A percentile compares a stretch with the other conserved stretches of the same genome.
Evolutionary conservation across 2,113 vertebrate species (phyloP).

Genomic region (Nettapus auritus): DNA sequence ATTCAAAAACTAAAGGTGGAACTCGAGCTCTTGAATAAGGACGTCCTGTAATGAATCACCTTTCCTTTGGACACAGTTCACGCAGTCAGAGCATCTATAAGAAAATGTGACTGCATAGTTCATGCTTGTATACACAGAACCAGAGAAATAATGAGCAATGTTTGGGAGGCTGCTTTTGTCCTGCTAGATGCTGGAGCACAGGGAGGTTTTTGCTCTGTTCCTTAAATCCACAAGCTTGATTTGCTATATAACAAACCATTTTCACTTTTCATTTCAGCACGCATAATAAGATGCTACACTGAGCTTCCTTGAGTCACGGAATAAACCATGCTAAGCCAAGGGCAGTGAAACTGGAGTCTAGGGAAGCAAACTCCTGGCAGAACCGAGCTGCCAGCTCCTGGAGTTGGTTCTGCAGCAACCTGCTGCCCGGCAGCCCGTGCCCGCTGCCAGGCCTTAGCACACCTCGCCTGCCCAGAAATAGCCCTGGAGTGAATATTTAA

Average conservation of each 20-base stretch:
- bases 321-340: neutral
- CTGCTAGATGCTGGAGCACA: accelerated
- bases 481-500: neutral
- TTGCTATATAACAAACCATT: neutral
- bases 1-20: constrained; percentile 5
- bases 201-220: neutral
- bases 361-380: neutral
- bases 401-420: neutral
- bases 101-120: neutral
- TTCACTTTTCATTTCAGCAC: neutral
- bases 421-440: too few species aligned
- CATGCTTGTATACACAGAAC: neutral
- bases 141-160: neutral
- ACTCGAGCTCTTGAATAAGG: neutral
- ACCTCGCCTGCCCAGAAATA: neutral
- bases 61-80: too few species aligned
- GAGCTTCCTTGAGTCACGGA: neutral
- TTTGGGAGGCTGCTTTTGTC: neutral
- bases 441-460: neutral
- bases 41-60: neutral
- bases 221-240: neutral
- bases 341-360: neutral
- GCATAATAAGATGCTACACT: neutral
- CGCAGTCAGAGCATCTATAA: too few species aligned
- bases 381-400: neutral